Evolutionary conservation across 1,140 invertebrate genomes (phyloP).

Genomic region (Mesaphorura yosii): DNA sequence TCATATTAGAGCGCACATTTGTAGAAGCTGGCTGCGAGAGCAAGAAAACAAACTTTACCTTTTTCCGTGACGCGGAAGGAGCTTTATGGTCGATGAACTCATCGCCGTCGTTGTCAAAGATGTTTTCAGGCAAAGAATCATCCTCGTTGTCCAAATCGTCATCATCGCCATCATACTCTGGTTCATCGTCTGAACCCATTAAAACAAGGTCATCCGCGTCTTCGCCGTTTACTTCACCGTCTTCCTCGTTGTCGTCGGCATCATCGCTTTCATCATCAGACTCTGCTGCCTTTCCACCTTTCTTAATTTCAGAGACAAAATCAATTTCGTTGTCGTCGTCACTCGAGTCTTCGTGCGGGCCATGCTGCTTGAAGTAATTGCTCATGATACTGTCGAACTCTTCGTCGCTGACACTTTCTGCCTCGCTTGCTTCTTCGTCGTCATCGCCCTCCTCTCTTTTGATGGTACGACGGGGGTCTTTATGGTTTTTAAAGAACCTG

Average conservation of each 20-base stretch:
- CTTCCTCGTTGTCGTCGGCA: constrained; percentile 28
- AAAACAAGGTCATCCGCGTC: background rate
- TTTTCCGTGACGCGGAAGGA: constrained; percentile 27
- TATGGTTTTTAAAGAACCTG: constrained; percentile 31
- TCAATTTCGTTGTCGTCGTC: constrained; percentile 30
- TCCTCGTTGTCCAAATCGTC: constrained; percentile 37
- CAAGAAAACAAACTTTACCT: constrained; percentile 14
- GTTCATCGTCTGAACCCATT: background rate
- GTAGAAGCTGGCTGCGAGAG: too few species aligned
- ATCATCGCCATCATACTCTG: constrained; percentile 36
- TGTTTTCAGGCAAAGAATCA: too few species aligned
- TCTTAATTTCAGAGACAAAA: constrained; percentile 31
- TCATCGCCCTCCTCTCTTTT: constrained; percentile 34
- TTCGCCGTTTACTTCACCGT: constrained; percentile 14
- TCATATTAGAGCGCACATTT: background rate
- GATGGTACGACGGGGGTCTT: constrained; percentile 36
- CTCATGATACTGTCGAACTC: constrained; percentile 73
- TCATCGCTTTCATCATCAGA: constrained; percentile 31
- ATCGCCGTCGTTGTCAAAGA: constrained; percentile 23
- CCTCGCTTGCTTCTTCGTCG: constrained; percentile 51
- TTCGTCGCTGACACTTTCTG: constrained; percentile 71
- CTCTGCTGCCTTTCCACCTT: constrained; percentile 8
- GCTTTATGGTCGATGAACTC: constrained; percentile 30
- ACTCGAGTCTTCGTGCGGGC: constrained; percentile 24
- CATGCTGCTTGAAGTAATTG: constrained; percentile 26